Evolutionary conservation across 2,888 invertebrate species (phyloP).

Genomic region (Melieria omissa): DNA sequence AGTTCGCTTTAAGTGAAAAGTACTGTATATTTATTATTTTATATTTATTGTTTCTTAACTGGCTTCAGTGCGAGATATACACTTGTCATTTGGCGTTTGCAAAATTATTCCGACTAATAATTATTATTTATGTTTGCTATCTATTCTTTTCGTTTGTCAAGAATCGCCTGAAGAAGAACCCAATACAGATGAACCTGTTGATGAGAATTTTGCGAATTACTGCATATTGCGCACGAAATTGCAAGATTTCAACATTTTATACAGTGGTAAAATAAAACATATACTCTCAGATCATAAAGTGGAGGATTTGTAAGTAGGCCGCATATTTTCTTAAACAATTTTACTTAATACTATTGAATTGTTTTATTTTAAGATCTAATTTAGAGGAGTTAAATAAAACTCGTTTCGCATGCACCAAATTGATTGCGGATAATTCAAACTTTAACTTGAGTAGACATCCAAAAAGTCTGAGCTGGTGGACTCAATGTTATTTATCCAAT

Average conservation of each 20-base stretch:
- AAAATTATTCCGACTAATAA: too few species aligned
- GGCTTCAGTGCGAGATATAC: too few species aligned
- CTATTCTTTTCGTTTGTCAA: too few species aligned
- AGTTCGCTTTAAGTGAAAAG: too few species aligned
- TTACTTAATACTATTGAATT: neutral
- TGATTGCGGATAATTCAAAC: neutral
- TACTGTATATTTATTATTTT: too few species aligned
- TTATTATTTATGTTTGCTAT: too few species aligned
- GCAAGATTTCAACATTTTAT: constrained; percentile 22
- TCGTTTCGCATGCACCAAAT: constrained; percentile 16
- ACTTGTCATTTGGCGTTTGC: too few species aligned
- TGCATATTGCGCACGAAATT: constrained; percentile 4
- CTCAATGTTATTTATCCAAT: constrained; percentile 20
- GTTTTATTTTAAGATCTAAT: constrained; percentile 7
- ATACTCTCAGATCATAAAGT: constrained; percentile 16
- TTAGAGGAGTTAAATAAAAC: constrained; percentile 10
- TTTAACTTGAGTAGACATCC: neutral
- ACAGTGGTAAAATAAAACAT: constrained; percentile 10
- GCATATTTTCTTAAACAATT: neutral
- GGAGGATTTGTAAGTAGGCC: constrained; percentile 12
- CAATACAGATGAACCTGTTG: constrained; percentile 11
- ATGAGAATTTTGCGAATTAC: neutral
- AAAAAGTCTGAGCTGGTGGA: constrained; percentile 19
- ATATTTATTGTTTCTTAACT: too few species aligned
- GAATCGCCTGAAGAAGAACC: constrained; percentile 15